phyloP scores from a whole-genome alignment of 1,140 invertebrate genomes.

The Tribolium madens region DNA sequence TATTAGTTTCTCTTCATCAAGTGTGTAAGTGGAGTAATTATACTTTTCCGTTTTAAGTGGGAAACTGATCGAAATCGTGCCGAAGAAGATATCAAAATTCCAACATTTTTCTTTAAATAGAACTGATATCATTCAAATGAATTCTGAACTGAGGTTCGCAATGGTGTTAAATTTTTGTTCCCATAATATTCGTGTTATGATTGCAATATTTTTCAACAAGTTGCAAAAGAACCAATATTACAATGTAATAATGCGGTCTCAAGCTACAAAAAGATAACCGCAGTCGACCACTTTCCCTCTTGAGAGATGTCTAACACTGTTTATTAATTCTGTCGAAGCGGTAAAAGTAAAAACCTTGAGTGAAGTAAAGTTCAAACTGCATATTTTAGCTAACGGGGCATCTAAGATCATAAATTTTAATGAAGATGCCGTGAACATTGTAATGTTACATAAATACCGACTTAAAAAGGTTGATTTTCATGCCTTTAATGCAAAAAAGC shows the following conservation, averaged over 20 bases:
- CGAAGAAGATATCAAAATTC: constrained; percentile 5
- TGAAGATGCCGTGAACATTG: constrained; percentile 16
- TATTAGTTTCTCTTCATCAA: constrained; percentile 14
- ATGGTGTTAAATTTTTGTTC: constrained; percentile 1
- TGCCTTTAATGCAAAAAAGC: too few relatives aligned
- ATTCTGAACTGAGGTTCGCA: too few relatives aligned
- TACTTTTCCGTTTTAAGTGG: constrained; percentile 1
- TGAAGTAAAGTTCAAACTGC: constrained; percentile 36
- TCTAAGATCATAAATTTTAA: constrained; percentile 25
- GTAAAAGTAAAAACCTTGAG: constrained; percentile 36
- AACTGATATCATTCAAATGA: background rate
- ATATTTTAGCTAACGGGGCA: constrained; percentile 23
- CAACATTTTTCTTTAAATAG: constrained; percentile 1
- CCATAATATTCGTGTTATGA: constrained; percentile 23
- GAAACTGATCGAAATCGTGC: constrained; percentile 2
- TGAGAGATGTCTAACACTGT: constrained; percentile 25
- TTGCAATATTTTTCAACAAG: constrained; percentile 25
- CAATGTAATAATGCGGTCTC: constrained; percentile 38
- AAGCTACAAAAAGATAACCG: constrained; percentile 38
- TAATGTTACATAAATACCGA: constrained; percentile 14
- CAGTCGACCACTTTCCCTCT: constrained; percentile 28
- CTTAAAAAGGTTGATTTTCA: background rate
- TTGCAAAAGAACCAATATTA: constrained; percentile 36
- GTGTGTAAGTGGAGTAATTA: constrained; percentile 25
- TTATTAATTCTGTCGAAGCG: constrained; percentile 28